Percentiles rank a stretch among this genome's conserved stretches.
These are phyloP conservation scores for Podabrus alpinus DNA, from an alignment of 2,888 invertebrate species.

Conservation along the genomic window DNA sequence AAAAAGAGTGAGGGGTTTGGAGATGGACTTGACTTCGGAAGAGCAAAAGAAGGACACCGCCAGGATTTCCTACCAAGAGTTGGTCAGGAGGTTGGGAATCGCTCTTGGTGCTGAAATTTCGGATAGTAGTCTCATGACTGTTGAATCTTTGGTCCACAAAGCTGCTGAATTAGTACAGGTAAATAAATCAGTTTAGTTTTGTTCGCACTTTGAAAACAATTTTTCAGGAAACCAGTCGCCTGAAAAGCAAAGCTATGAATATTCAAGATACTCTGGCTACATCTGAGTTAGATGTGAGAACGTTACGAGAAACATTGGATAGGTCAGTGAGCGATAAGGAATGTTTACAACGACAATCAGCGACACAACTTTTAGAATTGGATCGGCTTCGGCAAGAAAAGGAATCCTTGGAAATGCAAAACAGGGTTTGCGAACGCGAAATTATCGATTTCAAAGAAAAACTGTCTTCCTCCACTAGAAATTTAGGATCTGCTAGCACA, in stretches of 20 bases:
- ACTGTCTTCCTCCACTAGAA: constrained; percentile 65
- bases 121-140: constrained; percentile 67
- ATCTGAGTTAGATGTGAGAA: constrained; percentile 68
- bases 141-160: constrained; percentile 76
- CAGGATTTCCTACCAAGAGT: constrained; percentile 68
- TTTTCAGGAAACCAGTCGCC: constrained; percentile 51
- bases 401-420: constrained; percentile 73
- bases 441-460: constrained; percentile 71
- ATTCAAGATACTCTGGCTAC: constrained; percentile 64
- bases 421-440: constrained; percentile 75
- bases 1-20: constrained; percentile 72
- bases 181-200: background rate
- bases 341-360: constrained; percentile 73
- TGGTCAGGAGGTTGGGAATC: constrained; percentile 71
- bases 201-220: background rate
- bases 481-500: constrained; percentile 68
- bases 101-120: constrained; percentile 74
- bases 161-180: constrained; percentile 78
- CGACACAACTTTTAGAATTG: constrained; percentile 71
- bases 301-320: constrained; percentile 69
- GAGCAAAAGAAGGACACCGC: constrained; percentile 77
- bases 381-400: constrained; percentile 78
- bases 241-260: constrained; percentile 56
- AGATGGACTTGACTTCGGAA: constrained; percentile 72
- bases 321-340: constrained; percentile 72